Conservation (phyloP, 2,797 vertebrate genomes). For the Parauchenoglanis ngamensis region DNA sequence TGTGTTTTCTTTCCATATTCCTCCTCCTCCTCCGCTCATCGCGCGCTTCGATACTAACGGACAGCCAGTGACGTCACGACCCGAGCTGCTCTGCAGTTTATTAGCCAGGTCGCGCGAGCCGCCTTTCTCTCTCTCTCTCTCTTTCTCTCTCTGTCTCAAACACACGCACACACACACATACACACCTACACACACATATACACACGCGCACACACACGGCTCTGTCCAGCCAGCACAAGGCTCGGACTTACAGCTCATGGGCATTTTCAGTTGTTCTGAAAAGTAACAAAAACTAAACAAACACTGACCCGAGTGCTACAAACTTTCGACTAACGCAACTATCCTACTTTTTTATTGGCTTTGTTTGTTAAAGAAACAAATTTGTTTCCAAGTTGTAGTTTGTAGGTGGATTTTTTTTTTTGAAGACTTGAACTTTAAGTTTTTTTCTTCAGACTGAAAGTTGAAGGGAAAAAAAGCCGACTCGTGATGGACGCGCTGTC, state of each 20-base stretch:
- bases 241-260: constrained; percentile 20
- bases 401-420: constrained; percentile 7
- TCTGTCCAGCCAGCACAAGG: constrained; percentile 69
- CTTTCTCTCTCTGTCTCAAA: constrained; percentile 40
- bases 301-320: constrained; percentile 68
- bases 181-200: constrained; percentile 31
- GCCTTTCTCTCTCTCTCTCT: constrained; percentile 40
- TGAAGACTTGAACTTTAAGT: constrained; percentile 43
- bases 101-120: constrained; percentile 70
- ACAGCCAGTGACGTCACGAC: constrained; percentile 72
- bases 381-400: background rate
- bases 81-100: constrained; percentile 75
- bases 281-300: constrained; percentile 56
- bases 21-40: constrained; percentile 9
- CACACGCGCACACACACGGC: constrained; percentile 62
- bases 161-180: constrained; percentile 6
- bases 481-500: constrained; percentile 86
- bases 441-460: constrained; percentile 33
- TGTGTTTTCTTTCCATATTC: constrained; percentile 56
- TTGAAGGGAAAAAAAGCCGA: constrained; percentile 48
- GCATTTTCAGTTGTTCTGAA: constrained; percentile 38
- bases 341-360: background rate
- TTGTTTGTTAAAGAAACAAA: background rate
- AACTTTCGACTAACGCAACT: constrained; percentile 56
- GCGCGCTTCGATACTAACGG: constrained; percentile 27